Conservation (phyloP, 2,888 invertebrate genomes). For the Carpatolechia fugitivella region DNA sequence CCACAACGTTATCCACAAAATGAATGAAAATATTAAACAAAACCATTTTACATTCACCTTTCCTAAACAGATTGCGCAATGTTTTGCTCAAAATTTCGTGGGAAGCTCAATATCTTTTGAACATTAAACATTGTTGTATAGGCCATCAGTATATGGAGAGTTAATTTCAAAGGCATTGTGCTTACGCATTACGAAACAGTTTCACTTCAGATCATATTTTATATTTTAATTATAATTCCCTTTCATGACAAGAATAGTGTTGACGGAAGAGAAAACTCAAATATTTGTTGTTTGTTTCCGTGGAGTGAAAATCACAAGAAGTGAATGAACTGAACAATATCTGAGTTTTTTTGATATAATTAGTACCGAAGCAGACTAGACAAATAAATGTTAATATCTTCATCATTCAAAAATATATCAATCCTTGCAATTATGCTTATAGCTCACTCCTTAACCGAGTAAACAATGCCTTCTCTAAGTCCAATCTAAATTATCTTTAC, state of each 20-base stretch:
- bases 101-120: constrained; percentile 41
- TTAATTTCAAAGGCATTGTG: constrained; percentile 36
- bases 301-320: neutral
- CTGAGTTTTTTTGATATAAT: no score
- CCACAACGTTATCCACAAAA: no score
- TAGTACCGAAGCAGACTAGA: no score
- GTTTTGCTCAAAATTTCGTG: constrained; percentile 39
- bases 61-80: constrained; percentile 56
- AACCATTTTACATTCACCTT: constrained; percentile 49
- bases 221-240: constrained; percentile 47
- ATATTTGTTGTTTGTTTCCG: neutral
- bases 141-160: constrained; percentile 22
- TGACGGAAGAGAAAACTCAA: constrained; percentile 17
- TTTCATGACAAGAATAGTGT: constrained; percentile 31
- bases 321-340: no score
- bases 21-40: no score
- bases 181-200: constrained; percentile 40
- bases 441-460: no score
- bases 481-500: no score
- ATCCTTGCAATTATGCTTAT: no score
- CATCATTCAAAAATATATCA: no score
- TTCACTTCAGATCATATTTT: constrained; percentile 40
- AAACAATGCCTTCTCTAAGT: no score
- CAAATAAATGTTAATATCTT: no score
- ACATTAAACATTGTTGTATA: constrained; percentile 46